Conservation (phyloP, 2,113 vertebrate species). For the Dissostichus mawsoni region DNA sequence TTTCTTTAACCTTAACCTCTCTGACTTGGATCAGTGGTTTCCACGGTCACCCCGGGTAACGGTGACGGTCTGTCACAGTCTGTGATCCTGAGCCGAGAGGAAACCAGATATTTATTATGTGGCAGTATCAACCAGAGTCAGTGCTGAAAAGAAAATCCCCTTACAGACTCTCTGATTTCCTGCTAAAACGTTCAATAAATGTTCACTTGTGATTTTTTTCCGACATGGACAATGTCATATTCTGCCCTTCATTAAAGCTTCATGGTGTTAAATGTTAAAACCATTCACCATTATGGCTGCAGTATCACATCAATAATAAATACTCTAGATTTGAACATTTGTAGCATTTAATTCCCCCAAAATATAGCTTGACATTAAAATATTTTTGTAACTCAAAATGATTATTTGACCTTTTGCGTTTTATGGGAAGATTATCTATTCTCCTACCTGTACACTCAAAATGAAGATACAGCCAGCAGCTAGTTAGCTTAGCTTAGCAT, state of each 20-base stretch:
- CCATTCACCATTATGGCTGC: neutral
- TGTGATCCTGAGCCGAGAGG: constrained; percentile 30
- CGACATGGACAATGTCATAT: neutral
- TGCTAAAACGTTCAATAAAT: neutral
- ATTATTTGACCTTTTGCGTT: neutral
- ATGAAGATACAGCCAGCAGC: neutral
- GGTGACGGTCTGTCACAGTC: constrained; percentile 33
- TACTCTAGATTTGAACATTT: neutral
- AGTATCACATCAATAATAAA: neutral
- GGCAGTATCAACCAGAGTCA: neutral
- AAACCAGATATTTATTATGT: constrained; percentile 56
- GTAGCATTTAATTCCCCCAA: neutral
- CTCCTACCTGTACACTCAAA: neutral
- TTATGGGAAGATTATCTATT: neutral
- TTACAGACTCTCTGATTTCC: neutral
- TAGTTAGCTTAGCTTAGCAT: neutral
- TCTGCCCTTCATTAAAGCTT: neutral
- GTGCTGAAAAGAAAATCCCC: constrained; percentile 5
- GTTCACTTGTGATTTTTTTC: too few species aligned
- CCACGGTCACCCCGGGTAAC: constrained; percentile 18
- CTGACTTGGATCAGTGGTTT: constrained; percentile 47
- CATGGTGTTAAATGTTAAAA: neutral
- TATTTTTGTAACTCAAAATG: neutral
- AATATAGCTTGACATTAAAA: neutral
- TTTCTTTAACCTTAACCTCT: constrained; percentile 68